These are phyloP conservation scores for Aspidiotus destructor DNA, from an alignment of 2,888 invertebrate genomes.

Conservation along the genomic window DNA sequence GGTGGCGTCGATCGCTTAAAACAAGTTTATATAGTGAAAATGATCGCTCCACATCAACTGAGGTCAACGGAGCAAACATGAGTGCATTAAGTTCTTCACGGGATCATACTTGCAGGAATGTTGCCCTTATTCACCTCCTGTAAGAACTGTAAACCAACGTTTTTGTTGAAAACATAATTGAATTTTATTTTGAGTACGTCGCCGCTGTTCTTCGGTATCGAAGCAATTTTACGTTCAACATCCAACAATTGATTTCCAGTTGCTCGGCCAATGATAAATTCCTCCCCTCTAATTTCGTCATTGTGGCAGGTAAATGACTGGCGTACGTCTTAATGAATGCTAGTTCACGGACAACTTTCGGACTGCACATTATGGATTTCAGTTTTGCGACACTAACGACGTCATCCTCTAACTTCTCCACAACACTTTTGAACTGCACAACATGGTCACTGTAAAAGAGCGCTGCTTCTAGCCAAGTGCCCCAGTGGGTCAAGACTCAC, in stretches of 20 bases:
- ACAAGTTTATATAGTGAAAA: constrained; percentile 3
- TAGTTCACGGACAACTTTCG: too few species aligned
- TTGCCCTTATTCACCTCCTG: constrained; percentile 1
- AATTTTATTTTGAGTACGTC: constrained; percentile 1
- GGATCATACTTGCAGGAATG: constrained; percentile 2
- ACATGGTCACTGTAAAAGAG: not conserved
- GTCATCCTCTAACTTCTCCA: too few species aligned
- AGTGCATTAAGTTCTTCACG: constrained; percentile 1
- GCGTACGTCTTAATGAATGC: constrained; percentile 6
- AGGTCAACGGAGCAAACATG: not conserved
- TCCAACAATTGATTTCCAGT: not conserved
- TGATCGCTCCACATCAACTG: constrained; percentile 4
- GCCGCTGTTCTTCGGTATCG: not conserved
- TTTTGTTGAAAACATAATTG: not conserved
- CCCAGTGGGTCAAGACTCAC: not conserved
- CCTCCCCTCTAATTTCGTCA: not conserved
- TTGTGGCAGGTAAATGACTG: constrained; percentile 1
- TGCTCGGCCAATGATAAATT: not conserved
- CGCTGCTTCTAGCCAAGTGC: constrained; percentile 1
- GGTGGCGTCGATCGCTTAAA: constrained; percentile 5
- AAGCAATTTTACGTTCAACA: constrained; percentile 6
- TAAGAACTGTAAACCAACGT: constrained; percentile 4
- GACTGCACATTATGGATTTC: not conserved
- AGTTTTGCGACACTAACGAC: not conserved
- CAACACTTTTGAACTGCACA: not conserved